A percentile compares a stretch with the other conserved stretches of the same genome.
phyloP scores from a whole-genome alignment of 2,888 invertebrate species.

The Zygogramma bicolorata region DNA sequence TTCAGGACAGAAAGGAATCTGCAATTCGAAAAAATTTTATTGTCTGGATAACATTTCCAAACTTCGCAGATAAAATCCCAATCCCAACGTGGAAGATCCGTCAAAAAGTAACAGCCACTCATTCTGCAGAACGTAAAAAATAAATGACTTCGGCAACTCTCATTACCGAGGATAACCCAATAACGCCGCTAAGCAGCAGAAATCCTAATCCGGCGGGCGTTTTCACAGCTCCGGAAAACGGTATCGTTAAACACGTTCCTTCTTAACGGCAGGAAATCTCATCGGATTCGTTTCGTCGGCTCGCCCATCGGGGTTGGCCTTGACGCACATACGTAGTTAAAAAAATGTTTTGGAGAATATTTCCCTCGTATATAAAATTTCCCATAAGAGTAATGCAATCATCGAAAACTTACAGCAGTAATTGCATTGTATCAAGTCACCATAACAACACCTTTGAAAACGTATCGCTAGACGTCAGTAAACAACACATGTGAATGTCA shows the following conservation, averaged over 20 bases:
- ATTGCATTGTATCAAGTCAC: too few relatives aligned
- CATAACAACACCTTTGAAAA: too few relatives aligned
- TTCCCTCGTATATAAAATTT: too few relatives aligned
- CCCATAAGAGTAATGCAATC: too few relatives aligned
- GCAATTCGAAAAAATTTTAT: too few relatives aligned
- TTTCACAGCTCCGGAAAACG: conserved; percentile 25
- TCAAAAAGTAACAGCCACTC: neutral
- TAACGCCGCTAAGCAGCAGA: conserved; percentile 27
- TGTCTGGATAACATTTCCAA: too few relatives aligned
- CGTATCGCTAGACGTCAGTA: too few relatives aligned
- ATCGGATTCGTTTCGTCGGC: conserved; percentile 36
- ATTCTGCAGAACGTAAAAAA: neutral
- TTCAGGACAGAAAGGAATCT: too few relatives aligned
- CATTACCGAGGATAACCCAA: conserved; percentile 28
- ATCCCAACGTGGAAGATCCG: neutral
- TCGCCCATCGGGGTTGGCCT: conserved; percentile 32
- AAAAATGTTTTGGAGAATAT: too few relatives aligned
- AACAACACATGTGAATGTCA: too few relatives aligned
- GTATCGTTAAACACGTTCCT: conserved; percentile 30
- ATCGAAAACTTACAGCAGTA: too few relatives aligned
- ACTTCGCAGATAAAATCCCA: too few relatives aligned
- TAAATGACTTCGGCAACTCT: conserved; percentile 17
- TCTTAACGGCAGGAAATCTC: conserved; percentile 39
- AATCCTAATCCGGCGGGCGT: conserved; percentile 17
- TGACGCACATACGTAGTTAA: conserved; percentile 20